Conservation (phyloP, 2,797 vertebrate genomes). For the Echiichthys vipera region DNA sequence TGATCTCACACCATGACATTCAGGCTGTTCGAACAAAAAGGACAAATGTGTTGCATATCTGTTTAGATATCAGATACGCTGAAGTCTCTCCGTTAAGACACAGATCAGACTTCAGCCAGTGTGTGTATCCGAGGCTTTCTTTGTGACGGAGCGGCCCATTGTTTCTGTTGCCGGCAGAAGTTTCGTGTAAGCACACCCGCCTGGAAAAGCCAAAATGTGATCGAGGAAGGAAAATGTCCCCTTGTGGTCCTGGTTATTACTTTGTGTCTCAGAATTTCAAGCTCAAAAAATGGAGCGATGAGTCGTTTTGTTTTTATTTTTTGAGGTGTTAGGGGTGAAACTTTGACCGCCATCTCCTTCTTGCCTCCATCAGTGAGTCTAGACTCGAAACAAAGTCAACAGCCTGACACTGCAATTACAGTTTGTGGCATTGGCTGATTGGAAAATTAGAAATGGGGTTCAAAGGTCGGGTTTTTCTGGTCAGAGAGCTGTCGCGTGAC, state of each 20-base stretch:
- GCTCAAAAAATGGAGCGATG: constrained; percentile 1
- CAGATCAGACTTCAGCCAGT: constrained; percentile 30
- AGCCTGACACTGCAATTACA: constrained; percentile 73
- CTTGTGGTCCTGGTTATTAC: constrained; percentile 19
- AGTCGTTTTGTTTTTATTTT: constrained; percentile 20
- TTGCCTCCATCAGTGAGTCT: constrained; percentile 25
- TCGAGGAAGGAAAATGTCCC: constrained; percentile 32
- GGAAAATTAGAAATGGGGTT: constrained; percentile 69
- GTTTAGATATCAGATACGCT: constrained; percentile 44
- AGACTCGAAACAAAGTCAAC: constrained; percentile 63
- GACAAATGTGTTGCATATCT: constrained; percentile 21
- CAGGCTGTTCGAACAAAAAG: constrained; percentile 38
- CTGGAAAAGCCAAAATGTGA: constrained; percentile 46
- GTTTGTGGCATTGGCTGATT: constrained; percentile 70
- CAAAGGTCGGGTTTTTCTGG: constrained; percentile 63
- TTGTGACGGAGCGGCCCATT: constrained; percentile 16
- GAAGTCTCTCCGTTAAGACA: constrained; percentile 24
- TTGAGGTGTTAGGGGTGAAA: not conserved
- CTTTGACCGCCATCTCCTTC: constrained; percentile 7
- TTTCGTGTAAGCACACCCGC: constrained; percentile 22
- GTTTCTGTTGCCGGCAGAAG: constrained; percentile 32
- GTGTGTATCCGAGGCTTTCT: constrained; percentile 17
- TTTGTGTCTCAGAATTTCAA: constrained; percentile 1
- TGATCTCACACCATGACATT: constrained; percentile 41
- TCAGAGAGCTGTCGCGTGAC: constrained; percentile 65